Base-by-base conservation (phyloP, 1,140 invertebrate genomes). In the Anadara kagoshimensis region DNA sequence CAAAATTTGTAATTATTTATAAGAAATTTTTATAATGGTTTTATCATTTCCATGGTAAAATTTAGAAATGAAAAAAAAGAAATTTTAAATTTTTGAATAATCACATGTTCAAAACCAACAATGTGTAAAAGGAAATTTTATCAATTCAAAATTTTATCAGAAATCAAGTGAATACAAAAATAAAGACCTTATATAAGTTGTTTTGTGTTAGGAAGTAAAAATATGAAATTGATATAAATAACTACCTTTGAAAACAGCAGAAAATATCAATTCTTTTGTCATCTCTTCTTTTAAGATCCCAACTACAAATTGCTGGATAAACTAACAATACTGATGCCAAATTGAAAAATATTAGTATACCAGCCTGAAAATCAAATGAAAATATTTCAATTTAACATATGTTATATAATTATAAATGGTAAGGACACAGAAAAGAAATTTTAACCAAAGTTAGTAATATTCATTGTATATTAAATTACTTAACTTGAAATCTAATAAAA, bases 281-380 rank as follows among this genome's bases (percentile, higher is more conserved):
- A 16, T 93, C 85, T 56, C 94, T 92, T 61, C 96, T 90, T 22
- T 94, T 91, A 22, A 98, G 89, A 87, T 99, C 97, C 56, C 98
- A 85, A 29, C 96, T 97, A 54, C 99, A 93, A 89, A 99, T 93
- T 0, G 97, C 96, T 0, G 98, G 98, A 84, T 97, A 98, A 0
- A 99, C 93, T 12, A 98, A 89, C 45, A 99, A 86, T 83, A 97
- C 94, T 0, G 95, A 93, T 0, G 93, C 93, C 70, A 97, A 87
- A 90, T 97, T 97, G 89, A 98, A 97, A 7, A 95, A 89, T 7
- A 97, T 91, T 8, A 99, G 90, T 41, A 99, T 94, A 0, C 94
- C 95, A 11, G 95, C 95, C 92, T 95, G 89, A 24, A 90, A 90
- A 63, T 72, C 76, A 82, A 22, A 76, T 18, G n/a, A 63, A 44